A percentile compares a stretch with the other conserved stretches of the same genome.
These are phyloP conservation scores for Drosophila mulleri DNA, from an alignment of 2,888 invertebrate species.

Conservation along the genomic window DNA sequence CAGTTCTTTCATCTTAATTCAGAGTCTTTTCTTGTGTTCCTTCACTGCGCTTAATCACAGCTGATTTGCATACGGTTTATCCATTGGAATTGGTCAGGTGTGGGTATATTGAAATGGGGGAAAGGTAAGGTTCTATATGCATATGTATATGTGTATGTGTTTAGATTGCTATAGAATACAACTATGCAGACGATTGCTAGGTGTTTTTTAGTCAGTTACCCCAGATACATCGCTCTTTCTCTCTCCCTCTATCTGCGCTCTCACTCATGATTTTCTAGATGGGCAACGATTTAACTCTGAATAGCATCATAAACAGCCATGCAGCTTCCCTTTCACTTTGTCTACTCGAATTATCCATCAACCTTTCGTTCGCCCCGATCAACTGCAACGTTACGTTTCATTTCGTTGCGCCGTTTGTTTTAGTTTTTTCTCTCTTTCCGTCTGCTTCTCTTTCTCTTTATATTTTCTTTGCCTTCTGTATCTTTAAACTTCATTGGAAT, in stretches of 20 bases:
- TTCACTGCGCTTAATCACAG: conserved; percentile 30
- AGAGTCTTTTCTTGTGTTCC: conserved; percentile 30
- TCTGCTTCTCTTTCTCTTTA: conserved; percentile 1
- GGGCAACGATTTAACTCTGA: conserved; percentile 29
- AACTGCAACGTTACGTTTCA: conserved; percentile 17
- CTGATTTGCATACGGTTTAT: not conserved
- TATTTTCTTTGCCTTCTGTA: not conserved
- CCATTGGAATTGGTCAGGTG: not conserved
- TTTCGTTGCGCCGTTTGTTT: conserved; percentile 21
- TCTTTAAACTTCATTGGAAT: conserved; percentile 36
- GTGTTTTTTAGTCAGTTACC: not conserved
- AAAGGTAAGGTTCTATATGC: not conserved
- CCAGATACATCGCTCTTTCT: too few species aligned
- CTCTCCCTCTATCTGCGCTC: conserved; percentile 9
- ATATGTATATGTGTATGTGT: not conserved
- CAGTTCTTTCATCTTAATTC: conserved; percentile 37
- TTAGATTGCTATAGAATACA: not conserved
- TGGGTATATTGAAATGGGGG: not conserved
- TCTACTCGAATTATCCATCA: conserved; percentile 34
- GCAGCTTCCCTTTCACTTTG: conserved; percentile 44
- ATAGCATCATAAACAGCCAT: conserved; percentile 6
- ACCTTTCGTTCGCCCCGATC: conserved; percentile 30
- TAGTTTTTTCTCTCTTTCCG: not conserved
- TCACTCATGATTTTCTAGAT: conserved; percentile 38
- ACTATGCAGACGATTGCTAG: not conserved